Evolutionary conservation across 2,888 invertebrate genomes (phyloP), one percentile per base, ranked within the genome.

Genomic region (Mesochorus sp.): DNA sequence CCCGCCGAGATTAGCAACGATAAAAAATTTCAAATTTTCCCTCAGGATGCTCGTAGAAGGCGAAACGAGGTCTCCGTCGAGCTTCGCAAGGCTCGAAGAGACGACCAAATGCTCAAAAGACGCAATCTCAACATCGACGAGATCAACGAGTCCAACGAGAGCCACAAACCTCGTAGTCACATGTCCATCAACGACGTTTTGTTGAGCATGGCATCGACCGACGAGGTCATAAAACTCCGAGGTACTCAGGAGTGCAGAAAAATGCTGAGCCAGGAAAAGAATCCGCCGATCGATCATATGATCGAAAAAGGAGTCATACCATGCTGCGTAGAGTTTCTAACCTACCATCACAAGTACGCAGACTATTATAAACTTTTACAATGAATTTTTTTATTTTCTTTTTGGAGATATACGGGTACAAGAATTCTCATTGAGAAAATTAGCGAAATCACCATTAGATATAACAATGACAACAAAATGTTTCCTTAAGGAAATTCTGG

Each of bases 101-200:
- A 99, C 91, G 98, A 99, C 85, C 98, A 98, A 88, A 92, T 99
- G 39, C 94, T 96, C 67, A 99, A 99, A 91, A 93, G 97, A 17
- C 93, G 99, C 70, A 98, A 98, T 84, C 93, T 98, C 83, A 93
- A 93, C 0, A 91, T 93, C 2, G 93, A 93, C 12, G 73, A 81
- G 0, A 14, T 76, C 8, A 79, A 86, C 5, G 91, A 91, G 24
- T 92, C 92, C 0, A 93, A 93, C 0, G 89, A 89, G 49, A 77
- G 55, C 67, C 89, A 90, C 53, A 90, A 84, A 49, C 91, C 91
- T 66, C 91, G 88, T 14, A 90, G 91, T 72, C 85, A 91, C 6
- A 92, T 95, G 92, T 92, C 94, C 0, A 93, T 96, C 0, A 93
- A 94, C 0, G 96, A 97, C 82, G 96, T 97, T 83, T 93, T 96